Percentiles rank a stretch among this genome's conserved stretches.
phyloP scores from a whole-genome alignment of 2,797 vertebrate genomes.

The Poeciliopsis gracilis region DNA sequence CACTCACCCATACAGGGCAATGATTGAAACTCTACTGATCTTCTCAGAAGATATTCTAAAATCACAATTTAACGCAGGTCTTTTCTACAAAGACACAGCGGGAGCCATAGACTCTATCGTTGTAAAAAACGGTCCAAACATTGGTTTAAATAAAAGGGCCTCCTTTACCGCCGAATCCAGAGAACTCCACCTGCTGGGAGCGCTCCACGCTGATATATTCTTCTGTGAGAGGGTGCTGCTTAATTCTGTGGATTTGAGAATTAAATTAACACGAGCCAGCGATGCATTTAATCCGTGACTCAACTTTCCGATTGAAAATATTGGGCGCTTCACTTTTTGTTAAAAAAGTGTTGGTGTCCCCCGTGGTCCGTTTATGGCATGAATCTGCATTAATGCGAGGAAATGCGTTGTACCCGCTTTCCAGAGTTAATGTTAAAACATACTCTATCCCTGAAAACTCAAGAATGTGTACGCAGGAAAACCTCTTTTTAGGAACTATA shows the following conservation, averaged over 20 bases:
- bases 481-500: neutral
- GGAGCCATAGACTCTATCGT: fast-evolving
- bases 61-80: neutral
- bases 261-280: too few relatives aligned
- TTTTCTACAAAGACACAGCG: neutral
- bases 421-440: neutral
- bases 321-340: neutral
- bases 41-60: neutral
- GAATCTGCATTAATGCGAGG: neutral
- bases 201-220: neutral
- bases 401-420: neutral
- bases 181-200: neutral
- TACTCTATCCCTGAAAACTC: slow-evolving; percentile 8
- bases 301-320: neutral
- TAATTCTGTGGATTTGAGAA: too few relatives aligned
- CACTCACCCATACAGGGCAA: neutral
- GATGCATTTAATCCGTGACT: neutral
- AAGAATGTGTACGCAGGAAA: neutral
- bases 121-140: fast-evolving
- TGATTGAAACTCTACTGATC: neutral
- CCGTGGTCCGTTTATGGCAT: neutral
- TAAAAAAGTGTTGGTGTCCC: neutral
- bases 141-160: fast-evolving
- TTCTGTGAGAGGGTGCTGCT: too few relatives aligned
- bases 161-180: fast-evolving